These are phyloP conservation scores for Motacilla tschutschensis DNA, from an alignment of 2,113 vertebrate species.

Conservation along the genomic window DNA sequence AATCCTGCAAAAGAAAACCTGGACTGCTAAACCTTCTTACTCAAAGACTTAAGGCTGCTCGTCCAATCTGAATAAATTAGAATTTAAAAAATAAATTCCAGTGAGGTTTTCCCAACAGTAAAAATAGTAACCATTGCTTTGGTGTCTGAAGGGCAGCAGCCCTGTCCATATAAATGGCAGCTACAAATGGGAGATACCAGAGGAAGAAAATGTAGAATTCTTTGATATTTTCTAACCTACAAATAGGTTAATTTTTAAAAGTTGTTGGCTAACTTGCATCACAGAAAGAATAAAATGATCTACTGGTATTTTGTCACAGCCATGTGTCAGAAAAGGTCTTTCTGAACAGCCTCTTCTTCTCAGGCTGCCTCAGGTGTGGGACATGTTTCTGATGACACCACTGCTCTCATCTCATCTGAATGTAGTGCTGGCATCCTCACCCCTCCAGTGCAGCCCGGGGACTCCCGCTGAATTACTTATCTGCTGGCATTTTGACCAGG, in stretches of 20 bases:
- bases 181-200: neutral
- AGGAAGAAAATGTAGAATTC: neutral
- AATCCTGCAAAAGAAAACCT: neutral
- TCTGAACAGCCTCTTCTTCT: neutral
- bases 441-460: neutral
- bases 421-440: neutral
- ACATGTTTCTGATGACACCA: neutral
- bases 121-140: neutral
- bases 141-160: neutral
- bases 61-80: neutral
- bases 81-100: neutral
- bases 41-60: neutral
- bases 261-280: neutral
- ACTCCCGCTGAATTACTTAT: slow-evolving; percentile 26
- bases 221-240: neutral
- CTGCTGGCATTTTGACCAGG: slow-evolving; percentile 29
- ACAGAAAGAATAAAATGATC: neutral
- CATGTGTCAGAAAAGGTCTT: neutral
- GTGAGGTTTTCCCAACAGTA: neutral
- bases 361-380: neutral
- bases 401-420: slow-evolving; percentile 27
- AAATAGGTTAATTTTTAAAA: slow-evolving; percentile 2
- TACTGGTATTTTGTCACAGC: neutral
- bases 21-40: neutral
- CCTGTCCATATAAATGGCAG: neutral